These are phyloP conservation scores for Echeneis naucrates DNA, from an alignment of 2,797 vertebrate species.

Conservation along the genomic window DNA sequence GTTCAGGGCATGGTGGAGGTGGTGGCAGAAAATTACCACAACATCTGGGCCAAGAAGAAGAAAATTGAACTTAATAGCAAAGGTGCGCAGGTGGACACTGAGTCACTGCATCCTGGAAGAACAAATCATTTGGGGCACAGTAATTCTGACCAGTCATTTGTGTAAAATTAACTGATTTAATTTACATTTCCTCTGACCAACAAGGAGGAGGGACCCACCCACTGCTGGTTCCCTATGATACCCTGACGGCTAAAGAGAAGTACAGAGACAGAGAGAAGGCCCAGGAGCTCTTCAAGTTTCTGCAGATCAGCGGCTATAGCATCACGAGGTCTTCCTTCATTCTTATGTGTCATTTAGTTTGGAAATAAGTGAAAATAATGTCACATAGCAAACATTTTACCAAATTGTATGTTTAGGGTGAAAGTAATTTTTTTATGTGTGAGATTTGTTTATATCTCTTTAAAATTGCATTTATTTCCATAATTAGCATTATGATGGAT, in stretches of 20 bases:
- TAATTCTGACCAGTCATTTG: neutral
- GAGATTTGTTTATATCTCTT: neutral
- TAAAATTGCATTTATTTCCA: neutral
- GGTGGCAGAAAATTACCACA: slow-evolving; percentile 99
- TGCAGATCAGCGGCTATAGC: slow-evolving; percentile 92
- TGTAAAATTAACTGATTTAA: slow-evolving; percentile 12
- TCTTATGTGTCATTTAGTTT: neutral
- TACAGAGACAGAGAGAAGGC: slow-evolving; percentile 95
- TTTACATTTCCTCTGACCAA: slow-evolving; percentile 1
- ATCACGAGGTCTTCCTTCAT: slow-evolving; percentile 87
- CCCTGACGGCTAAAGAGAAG: slow-evolving; percentile 98
- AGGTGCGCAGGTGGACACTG: slow-evolving; percentile 80
- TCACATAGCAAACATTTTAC: neutral
- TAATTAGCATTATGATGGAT: neutral
- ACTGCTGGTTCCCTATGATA: slow-evolving; percentile 96
- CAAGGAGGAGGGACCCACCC: slow-evolving; percentile 95
- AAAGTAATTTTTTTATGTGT: neutral
- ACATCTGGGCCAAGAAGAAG: slow-evolving; percentile 99
- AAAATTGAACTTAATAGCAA: slow-evolving; percentile 93
- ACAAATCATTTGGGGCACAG: neutral
- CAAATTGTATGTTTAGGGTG: neutral
- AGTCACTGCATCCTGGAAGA: too few relatives aligned
- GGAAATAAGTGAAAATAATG: neutral
- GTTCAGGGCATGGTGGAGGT: slow-evolving; percentile 95
- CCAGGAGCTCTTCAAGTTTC: slow-evolving; percentile 96